Base-by-base conservation (phyloP, 2,888 invertebrate species). In the Esperia sulphurella region DNA sequence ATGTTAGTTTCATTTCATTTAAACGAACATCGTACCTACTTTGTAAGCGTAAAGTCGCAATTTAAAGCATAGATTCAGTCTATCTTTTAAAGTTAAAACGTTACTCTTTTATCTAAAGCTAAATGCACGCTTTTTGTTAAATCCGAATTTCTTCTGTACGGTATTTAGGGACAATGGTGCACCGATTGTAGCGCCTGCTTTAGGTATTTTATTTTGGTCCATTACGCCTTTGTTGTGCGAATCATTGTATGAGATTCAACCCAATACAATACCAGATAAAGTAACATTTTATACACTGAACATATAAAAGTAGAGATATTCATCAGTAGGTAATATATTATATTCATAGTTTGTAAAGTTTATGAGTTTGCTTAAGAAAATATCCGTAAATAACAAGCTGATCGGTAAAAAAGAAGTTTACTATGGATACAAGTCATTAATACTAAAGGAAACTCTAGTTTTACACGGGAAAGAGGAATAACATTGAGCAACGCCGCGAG, bases 91-190 rank as follows among this genome's bases (percentile, higher is more conserved):
- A n/a, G 9, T 35, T n/a, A n/a, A 35, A 35, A n/a, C 35, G 35
- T 30, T 62, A 56, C 59, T 59, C 59, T 68, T 66, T 65, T 64
- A 64, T 63, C 68, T 60, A 56, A 53, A 63, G 59, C 49, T 41
- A 57, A 68, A 64, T 65, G 64, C 66, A 61, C 61, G 61, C 61
- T 63, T 72, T 72, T 68, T 63, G 68, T 69, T 74, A 68, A 71
- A 73, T 72, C 70, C 72, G 71, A 64, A 69, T 69, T 78, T 74
- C 79, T 79, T 78, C 83, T 80, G 75, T 80, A 63, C 59, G 68
- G 70, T 73, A 72, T 79, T 82, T 76, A 81, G 70, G 82, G 79
- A 86, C 85, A 85, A 86, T 85, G 71, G 83, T 69, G 63, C 76
- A 69, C 72, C 78, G 76, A 85, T 83, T 84, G 85, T 79, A 75